A percentile compares a stretch with the other conserved stretches of the same genome.
phyloP scores from a whole-genome alignment of 2,797 vertebrate genomes.

The Melanotaenia nigrans region DNA sequence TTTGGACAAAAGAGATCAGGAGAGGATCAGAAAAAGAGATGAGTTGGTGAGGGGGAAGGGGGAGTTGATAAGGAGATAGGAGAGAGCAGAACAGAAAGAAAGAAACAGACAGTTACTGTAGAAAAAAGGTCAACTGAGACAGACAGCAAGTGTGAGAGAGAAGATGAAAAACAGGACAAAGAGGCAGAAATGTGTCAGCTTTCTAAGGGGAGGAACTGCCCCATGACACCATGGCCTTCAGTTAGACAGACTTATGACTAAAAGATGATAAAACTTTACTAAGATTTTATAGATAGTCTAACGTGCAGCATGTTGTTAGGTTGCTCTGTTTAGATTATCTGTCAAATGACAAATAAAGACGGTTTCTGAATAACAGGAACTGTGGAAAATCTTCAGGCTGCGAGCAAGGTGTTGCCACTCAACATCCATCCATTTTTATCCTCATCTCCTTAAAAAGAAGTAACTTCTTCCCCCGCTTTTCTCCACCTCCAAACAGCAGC shows the following conservation, averaged over 20 bases:
- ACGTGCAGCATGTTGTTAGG: constrained; percentile 18
- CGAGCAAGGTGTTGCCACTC: constrained; percentile 4
- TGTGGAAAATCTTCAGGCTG: constrained; percentile 33
- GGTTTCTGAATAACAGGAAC: constrained; percentile 14
- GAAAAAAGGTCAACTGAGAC: constrained; percentile 69
- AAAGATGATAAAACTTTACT: constrained; percentile 39
- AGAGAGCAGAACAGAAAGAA: constrained; percentile 15
- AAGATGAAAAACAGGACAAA: constrained; percentile 59
- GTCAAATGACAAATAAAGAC: not conserved
- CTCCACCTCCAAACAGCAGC: constrained; percentile 43
- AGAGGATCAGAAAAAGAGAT: constrained; percentile 23
- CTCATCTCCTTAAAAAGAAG: constrained; percentile 38
- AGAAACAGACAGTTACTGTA: constrained; percentile 57
- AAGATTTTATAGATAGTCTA: constrained; percentile 17
- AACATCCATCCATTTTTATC: constrained; percentile 40
- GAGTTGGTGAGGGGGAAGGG: constrained; percentile 34
- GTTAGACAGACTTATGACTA: constrained; percentile 52
- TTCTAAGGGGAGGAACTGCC: constrained; percentile 47
- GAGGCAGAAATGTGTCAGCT: constrained; percentile 60
- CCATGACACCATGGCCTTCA: constrained; percentile 36
- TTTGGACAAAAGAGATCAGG: constrained; percentile 31
- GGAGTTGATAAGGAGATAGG: constrained; percentile 25
- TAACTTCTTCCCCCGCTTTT: constrained; percentile 32
- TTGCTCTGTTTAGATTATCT: constrained; percentile 15
- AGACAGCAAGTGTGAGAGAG: constrained; percentile 50